phyloP scores from a whole-genome alignment of 2,888 invertebrate genomes.

The Heliconius sara region DNA sequence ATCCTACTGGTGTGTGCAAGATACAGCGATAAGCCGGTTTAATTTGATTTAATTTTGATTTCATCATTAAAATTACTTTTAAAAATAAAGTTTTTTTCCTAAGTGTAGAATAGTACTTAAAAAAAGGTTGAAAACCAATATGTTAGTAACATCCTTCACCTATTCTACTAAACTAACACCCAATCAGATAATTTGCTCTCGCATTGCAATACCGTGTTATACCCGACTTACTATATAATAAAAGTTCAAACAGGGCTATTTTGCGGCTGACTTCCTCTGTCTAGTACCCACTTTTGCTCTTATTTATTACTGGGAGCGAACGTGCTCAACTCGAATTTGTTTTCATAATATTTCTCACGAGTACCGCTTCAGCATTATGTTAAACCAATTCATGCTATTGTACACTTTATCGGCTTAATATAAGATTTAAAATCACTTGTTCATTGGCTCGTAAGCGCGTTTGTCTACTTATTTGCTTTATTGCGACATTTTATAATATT shows the following conservation, averaged over 20 bases:
- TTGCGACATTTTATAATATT: conserved; percentile 83
- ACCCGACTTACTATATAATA: conserved; percentile 60
- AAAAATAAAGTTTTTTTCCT: not conserved
- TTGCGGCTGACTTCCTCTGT: conserved; percentile 65
- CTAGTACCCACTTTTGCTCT: conserved; percentile 68
- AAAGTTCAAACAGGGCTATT: conserved; percentile 76
- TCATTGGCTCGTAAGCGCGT: conserved; percentile 62
- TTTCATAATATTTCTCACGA: conserved; percentile 81
- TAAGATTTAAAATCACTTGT: conserved; percentile 57
- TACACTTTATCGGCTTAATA: conserved; percentile 52
- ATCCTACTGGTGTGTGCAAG: no score
- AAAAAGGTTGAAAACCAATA: not conserved
- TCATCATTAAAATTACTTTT: no score
- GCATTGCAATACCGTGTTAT: conserved; percentile 48
- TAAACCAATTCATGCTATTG: conserved; percentile 53
- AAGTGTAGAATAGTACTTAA: no score
- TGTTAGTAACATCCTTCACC: not conserved
- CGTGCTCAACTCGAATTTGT: conserved; percentile 83
- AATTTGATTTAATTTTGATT: no score
- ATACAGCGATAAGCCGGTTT: no score
- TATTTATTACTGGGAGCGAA: conserved; percentile 81
- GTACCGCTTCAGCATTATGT: conserved; percentile 66
- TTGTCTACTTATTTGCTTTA: conserved; percentile 81
- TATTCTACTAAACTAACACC: conserved; percentile 11
- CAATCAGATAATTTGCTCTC: conserved; percentile 55